phyloP scores from a whole-genome alignment of 2,888 invertebrate genomes.

The Zootermopsis nevadensis region DNA sequence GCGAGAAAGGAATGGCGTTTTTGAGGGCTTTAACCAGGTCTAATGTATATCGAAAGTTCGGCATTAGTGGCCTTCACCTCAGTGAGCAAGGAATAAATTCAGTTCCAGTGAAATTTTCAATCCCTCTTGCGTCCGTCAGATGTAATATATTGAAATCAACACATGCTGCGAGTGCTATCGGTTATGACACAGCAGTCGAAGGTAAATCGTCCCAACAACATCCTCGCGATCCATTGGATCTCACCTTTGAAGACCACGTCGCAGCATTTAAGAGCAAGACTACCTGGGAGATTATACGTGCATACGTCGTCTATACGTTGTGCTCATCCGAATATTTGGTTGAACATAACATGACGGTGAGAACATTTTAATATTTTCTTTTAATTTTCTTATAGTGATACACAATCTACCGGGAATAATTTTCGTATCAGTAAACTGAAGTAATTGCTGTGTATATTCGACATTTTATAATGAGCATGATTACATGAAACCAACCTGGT shows the following conservation, averaged over 20 bases:
- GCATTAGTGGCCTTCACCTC: conserved; percentile 54
- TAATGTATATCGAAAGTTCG: conserved; percentile 62
- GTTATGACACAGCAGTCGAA: conserved; percentile 47
- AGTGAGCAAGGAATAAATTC: conserved; percentile 59
- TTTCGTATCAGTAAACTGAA: too few relatives aligned
- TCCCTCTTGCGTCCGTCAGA: conserved; percentile 51
- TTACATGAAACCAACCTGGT: too few relatives aligned
- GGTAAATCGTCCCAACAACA: conserved; percentile 54
- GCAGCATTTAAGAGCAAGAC: conserved; percentile 97
- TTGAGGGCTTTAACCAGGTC: conserved; percentile 63
- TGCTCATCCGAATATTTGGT: conserved; percentile 90
- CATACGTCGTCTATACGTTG: conserved; percentile 90
- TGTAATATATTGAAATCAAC: conserved; percentile 59
- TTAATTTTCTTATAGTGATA: background rate
- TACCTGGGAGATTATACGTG: conserved; percentile 89
- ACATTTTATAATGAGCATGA: too few relatives aligned
- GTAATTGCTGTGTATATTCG: too few relatives aligned
- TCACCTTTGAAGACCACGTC: conserved; percentile 86
- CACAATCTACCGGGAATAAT: too few relatives aligned
- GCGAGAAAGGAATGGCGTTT: conserved; percentile 62
- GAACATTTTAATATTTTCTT: conserved; percentile 31
- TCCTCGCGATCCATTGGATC: conserved; percentile 78
- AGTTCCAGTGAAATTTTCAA: conserved; percentile 56
- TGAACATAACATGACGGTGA: conserved; percentile 93
- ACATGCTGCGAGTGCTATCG: conserved; percentile 54